Evolutionary conservation across 1,140 invertebrate genomes (phyloP).

Genomic region (Zaprionus vittiger): DNA sequence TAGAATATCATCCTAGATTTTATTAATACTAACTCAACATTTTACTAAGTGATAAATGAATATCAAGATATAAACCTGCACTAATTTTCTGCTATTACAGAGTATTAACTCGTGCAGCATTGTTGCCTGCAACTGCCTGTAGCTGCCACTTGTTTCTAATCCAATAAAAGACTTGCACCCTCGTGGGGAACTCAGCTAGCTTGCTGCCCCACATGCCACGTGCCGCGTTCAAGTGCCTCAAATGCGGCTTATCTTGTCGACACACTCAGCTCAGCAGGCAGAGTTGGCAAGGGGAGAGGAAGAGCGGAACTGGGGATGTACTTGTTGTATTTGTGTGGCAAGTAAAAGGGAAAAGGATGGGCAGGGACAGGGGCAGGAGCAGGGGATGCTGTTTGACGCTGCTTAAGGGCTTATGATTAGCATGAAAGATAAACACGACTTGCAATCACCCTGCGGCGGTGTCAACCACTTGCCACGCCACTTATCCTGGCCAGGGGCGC

Average conservation of each 20-base stretch:
- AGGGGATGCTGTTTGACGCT: conserved; percentile 3
- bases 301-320: neutral
- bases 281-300: neutral
- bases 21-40: too few species aligned
- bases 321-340: conserved; percentile 1
- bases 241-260: conserved; percentile 79
- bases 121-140: neutral
- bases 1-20: too few species aligned
- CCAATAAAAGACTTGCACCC: conserved; percentile 18
- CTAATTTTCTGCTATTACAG: too few species aligned
- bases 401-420: conserved; percentile 70
- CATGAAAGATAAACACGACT: conserved; percentile 72
- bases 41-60: too few species aligned
- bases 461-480: conserved; percentile 37
- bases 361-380: conserved; percentile 1
- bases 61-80: too few species aligned
- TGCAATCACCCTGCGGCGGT: conserved; percentile 48
- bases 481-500: neutral
- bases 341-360: neutral
- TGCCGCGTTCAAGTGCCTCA: conserved; percentile 40
- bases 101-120: neutral
- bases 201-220: neutral
- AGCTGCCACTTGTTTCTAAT: conserved; percentile 13
- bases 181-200: neutral
- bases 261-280: conserved; percentile 49